Evolutionary conservation across 2,888 invertebrate genomes (phyloP).

Genomic region (Apeira syringaria): DNA sequence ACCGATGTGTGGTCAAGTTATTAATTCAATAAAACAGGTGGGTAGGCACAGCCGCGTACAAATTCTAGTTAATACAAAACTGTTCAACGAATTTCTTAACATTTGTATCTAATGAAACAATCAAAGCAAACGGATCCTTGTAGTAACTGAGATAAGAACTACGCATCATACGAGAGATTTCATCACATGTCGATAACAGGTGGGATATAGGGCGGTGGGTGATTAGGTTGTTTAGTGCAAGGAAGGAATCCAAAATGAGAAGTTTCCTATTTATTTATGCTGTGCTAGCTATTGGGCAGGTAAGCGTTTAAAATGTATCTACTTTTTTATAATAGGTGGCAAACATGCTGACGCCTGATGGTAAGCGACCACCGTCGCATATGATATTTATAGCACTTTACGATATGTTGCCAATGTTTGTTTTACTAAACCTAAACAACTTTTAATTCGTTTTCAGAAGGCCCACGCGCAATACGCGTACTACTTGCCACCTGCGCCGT

Average conservation of each 20-base stretch:
- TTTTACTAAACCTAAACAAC: too few relatives aligned
- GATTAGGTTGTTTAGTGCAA: not conserved
- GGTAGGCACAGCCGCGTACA: conserved; percentile 2
- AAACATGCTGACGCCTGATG: too few relatives aligned
- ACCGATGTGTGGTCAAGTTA: too few relatives aligned
- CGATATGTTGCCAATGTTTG: too few relatives aligned
- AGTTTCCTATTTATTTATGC: conserved; percentile 8
- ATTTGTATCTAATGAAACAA: not conserved
- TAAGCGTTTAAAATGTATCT: too few relatives aligned
- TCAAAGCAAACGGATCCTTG: not conserved
- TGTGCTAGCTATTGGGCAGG: conserved; percentile 17
- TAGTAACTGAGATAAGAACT: not conserved
- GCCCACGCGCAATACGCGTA: conserved; percentile 27
- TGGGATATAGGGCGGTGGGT: conserved; percentile 31
- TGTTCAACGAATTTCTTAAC: conserved; percentile 1
- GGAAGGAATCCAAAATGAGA: conserved; percentile 11
- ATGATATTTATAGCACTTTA: too few relatives aligned
- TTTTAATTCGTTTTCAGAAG: conserved; percentile 21
- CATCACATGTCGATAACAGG: conserved; percentile 26
- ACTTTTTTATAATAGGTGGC: too few relatives aligned
- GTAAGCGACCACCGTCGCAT: too few relatives aligned
- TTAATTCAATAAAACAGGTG: too few relatives aligned
- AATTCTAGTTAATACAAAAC: not conserved
- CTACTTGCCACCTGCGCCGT: conserved; percentile 7
- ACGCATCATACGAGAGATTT: not conserved